Base-by-base conservation (phyloP, 2,888 invertebrate genomes). In the Philonicus albiceps region DNA sequence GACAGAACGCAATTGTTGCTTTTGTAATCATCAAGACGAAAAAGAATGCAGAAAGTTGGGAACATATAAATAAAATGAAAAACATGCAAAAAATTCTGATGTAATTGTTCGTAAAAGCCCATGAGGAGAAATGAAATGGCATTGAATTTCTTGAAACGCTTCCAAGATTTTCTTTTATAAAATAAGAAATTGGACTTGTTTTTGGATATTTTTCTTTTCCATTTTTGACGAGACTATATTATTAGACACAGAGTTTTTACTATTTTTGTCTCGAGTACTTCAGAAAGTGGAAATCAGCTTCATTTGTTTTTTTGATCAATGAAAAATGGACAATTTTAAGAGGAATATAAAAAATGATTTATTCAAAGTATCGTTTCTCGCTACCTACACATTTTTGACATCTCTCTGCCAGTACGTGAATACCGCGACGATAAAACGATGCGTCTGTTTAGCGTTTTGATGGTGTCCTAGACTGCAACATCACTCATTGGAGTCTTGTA, bases 91-190 rank as follows among this genome's bases (percentile, higher is more conserved):
- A 74, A 27, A 8, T 31, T 30, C 49, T 78, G 78, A 78, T 78
- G 49, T 78, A 78, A 78, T 37, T 78, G 30, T 43, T 49, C 27
- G 49, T 27, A 78, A 49, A 16, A 27, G 22, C 43, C 22, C 16
- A 11, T 19, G 6, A 16, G 40, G 8, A 49, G 49, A 49, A 30
- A 30, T 43, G 27, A 78, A 78, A n/a, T 27, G 22, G 30, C 22
- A 27, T 30, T 78, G 22, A 11, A 49, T 78, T 53, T 78, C 27
- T 78, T 78, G 78, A 49, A 49, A 22, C n/a, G 43, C 27, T 19
- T 78, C 78, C 78, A 78, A 78, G 13, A 78, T 49, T 78, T 78
- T 78, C 13, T 78, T 73, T 27, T 49, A 2, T 19, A 83, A 19
- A 64, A 16, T 1, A 64, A 64, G 27, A 72, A 49, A 40, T 49